Evolutionary conservation across 2,888 invertebrate species (phyloP), one percentile per base, ranked within the genome.

Genomic region (Noctuana brunneofusca): DNA sequence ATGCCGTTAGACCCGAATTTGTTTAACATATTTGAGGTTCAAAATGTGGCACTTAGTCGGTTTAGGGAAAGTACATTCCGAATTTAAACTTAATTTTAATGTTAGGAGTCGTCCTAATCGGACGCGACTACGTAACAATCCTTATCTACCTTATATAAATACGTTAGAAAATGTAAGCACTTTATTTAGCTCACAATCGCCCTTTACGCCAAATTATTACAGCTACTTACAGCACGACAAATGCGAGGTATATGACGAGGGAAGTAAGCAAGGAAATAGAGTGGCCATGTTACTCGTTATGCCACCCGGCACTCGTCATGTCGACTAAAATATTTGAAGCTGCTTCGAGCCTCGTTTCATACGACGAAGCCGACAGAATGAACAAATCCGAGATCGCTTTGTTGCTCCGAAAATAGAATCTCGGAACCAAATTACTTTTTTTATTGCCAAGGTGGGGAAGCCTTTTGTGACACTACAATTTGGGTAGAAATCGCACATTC

Each of bases 381-480:
- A 56, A 55, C 55, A 62, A 62, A 62, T 62, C 62, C 35, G 41
- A 60, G 24, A 46, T 14, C 48, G 38, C 54, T 62, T 62, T 62
- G 55, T 62, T 55, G 24, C 60, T 50, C 41, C 49, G 55, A 27
- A 49, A 62, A 62, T 55, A 50, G 62, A 62, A 56, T 62, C 56
- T 62, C 41, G 49, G 38, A 62, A 62, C 30, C 55, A 62, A 62
- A 62, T 62, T 62, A 62, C 55, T 55, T 62, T 62, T 55, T 49
- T 35, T 41, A 62, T 62, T 62, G 62, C 49, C 62, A 41, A 55
- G 49, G 48, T 56, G 62, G 48, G 24, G 46, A 62, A 55, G 49
- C 41, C 38, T 56, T 48, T 59, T 18, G 3, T 54, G 54, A 48
- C 53, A 35, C 43, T 52, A 48, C 32, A 8, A 53, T 60, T 60